phyloP scores from a whole-genome alignment of 2,888 invertebrate species.

The Dichetophora obliterata region DNA sequence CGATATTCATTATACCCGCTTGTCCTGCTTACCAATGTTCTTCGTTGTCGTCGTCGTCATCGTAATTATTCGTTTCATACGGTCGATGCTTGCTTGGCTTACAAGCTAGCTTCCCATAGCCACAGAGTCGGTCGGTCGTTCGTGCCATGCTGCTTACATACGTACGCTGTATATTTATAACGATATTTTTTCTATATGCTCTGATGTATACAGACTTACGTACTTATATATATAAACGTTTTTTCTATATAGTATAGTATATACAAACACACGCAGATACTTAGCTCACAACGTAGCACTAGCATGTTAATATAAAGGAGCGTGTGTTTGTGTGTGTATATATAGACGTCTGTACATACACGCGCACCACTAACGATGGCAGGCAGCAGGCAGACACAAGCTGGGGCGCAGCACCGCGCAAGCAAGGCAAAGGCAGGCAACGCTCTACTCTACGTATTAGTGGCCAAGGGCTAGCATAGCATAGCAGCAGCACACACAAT shows the following conservation, averaged over 20 bases:
- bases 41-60: background rate
- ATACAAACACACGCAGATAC: slow-evolving; percentile 34
- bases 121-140: slow-evolving; percentile 31
- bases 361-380: slow-evolving; percentile 29
- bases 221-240: slow-evolving; percentile 33
- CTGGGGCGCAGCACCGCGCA: slow-evolving; percentile 34
- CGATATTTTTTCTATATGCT: slow-evolving; percentile 31
- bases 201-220: slow-evolving; percentile 41
- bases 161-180: slow-evolving; percentile 32
- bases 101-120: slow-evolving; percentile 34
- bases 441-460: slow-evolving; percentile 51
- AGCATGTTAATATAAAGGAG: background rate
- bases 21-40: slow-evolving; percentile 7
- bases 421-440: slow-evolving; percentile 36
- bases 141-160: slow-evolving; percentile 35
- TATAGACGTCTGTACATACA: slow-evolving; percentile 20
- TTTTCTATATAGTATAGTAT: slow-evolving; percentile 19
- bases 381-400: slow-evolving; percentile 37
- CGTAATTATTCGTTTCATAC: slow-evolving; percentile 5
- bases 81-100: slow-evolving; percentile 31
- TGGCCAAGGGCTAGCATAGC: slow-evolving; percentile 63
- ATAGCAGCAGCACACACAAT: slow-evolving; percentile 39
- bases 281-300: slow-evolving; percentile 36
- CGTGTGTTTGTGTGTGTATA: slow-evolving; percentile 13
- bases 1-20: slow-evolving; percentile 30